A percentile compares a stretch with the other conserved stretches of the same genome.
Conservation (phyloP, 2,797 vertebrate species). For the Phyllotis vaccarum region DNA sequence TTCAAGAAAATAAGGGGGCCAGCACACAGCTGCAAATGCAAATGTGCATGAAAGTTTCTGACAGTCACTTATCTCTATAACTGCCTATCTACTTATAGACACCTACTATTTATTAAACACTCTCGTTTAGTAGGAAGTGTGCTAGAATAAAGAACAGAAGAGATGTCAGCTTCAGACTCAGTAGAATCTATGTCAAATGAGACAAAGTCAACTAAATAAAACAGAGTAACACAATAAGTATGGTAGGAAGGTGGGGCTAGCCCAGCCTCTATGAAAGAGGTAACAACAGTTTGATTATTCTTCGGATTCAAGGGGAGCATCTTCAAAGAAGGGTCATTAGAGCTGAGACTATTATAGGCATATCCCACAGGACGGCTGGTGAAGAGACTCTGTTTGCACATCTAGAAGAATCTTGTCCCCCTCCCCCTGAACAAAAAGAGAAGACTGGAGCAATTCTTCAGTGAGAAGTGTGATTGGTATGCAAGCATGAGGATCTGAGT, state of each 20-base stretch:
- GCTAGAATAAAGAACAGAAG: not conserved
- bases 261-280: slow-evolving; percentile 19
- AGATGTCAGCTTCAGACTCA: not conserved
- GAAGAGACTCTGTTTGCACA: not conserved
- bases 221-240: not conserved
- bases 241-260: not conserved
- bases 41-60: not conserved
- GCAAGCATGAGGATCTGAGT: not conserved
- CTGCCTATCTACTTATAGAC: not conserved
- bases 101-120: not conserved
- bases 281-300: not conserved
- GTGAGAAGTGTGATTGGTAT: not conserved
- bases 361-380: not conserved
- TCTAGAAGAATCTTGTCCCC: not conserved
- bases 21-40: not conserved
- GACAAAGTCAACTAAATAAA: not conserved
- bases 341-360: not conserved
- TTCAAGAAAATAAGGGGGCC: not conserved
- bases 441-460: not conserved
- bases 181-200: not conserved
- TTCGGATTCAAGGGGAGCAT: not conserved
- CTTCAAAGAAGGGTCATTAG: not conserved
- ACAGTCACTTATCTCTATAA: not conserved
- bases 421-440: not conserved
- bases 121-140: not conserved